These are phyloP conservation scores for Caenorhabditis inopinata DNA, from an alignment of 1,140 invertebrate genomes.

Conservation along the genomic window DNA sequence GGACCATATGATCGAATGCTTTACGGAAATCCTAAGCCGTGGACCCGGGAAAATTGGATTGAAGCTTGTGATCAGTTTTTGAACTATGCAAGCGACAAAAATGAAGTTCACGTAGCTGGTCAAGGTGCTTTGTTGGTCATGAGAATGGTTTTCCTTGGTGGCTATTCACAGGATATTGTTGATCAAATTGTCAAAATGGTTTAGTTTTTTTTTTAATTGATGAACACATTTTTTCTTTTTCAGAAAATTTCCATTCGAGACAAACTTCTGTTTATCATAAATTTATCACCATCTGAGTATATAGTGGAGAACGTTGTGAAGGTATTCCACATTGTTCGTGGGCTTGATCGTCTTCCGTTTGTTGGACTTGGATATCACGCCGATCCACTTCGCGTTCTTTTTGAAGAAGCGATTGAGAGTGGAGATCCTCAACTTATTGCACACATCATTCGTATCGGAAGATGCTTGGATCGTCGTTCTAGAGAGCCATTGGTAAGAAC, in stretches of 20 bases:
- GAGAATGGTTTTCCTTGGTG: neutral
- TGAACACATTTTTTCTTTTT: neutral
- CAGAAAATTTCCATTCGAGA: neutral
- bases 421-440: conserved; percentile 19
- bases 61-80: neutral
- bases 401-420: neutral
- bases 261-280: conserved; percentile 1
- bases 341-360: neutral
- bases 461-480: conserved; percentile 16
- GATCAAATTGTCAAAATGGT: neutral
- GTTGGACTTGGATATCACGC: neutral
- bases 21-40: neutral
- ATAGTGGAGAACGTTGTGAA: conserved; percentile 7
- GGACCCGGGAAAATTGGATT: neutral
- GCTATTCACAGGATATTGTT: neutral
- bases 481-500: neutral
- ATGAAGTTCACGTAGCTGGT: neutral
- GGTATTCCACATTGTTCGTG: conserved; percentile 1
- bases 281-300: neutral
- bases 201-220: neutral
- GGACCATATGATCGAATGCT: neutral
- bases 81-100: neutral
- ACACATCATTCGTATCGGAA: neutral
- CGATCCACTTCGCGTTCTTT: neutral
- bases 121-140: neutral